Evolutionary conservation across 2,797 vertebrate genomes (phyloP).

Genomic region (Alauda arvensis): DNA sequence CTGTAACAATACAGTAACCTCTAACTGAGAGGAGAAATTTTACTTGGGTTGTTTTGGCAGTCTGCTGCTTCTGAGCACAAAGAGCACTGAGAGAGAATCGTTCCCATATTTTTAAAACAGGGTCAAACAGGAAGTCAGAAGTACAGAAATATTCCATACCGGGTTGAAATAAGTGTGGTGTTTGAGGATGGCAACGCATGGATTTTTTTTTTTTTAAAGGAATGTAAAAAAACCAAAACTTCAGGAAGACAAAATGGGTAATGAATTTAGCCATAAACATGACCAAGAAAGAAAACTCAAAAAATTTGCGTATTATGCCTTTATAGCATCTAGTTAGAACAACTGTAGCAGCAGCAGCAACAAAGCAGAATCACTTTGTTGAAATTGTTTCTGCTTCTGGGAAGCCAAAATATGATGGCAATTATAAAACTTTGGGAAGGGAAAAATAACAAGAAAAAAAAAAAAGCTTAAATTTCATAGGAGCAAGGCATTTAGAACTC

Average conservation of each 20-base stretch:
- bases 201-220: not conserved
- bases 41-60: not conserved
- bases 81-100: not conserved
- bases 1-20: not conserved
- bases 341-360: not conserved
- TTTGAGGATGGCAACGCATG: not conserved
- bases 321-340: not conserved
- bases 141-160: not conserved
- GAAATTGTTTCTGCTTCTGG: not conserved
- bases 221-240: not conserved
- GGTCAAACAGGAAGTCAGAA: conserved; percentile 10
- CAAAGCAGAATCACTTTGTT: not conserved
- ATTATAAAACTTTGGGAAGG: not conserved
- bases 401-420: not conserved
- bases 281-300: not conserved
- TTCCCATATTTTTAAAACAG: not conserved
- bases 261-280: not conserved
- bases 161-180: not conserved
- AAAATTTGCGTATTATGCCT: not conserved
- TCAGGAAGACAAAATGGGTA: not conserved
- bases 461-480: not conserved
- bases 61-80: not conserved
- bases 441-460: not conserved
- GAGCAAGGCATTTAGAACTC: not conserved
- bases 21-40: not conserved